phyloP scores from a whole-genome alignment of 1,140 invertebrate species.

The Phymastichus coffea region DNA sequence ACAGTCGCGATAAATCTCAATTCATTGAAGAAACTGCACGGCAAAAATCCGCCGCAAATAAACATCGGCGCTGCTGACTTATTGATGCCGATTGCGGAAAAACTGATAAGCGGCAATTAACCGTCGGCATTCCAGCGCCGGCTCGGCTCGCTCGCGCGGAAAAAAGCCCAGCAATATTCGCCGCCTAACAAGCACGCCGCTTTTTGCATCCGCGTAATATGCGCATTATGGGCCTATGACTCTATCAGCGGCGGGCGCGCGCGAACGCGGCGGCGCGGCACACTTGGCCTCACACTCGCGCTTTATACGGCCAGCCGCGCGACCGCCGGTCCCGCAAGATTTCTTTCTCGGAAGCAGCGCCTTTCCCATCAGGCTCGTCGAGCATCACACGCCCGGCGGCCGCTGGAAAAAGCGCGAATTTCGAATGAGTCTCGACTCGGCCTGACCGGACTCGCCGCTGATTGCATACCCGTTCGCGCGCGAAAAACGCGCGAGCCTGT shows the following conservation, averaged over 20 bases:
- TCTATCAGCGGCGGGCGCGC: not conserved
- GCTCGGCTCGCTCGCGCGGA: not conserved
- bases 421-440: too few relatives aligned
- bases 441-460: too few relatives aligned
- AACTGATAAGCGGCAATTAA: not conserved
- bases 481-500: too few relatives aligned
- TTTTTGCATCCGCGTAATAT: conserved; percentile 36
- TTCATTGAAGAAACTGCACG: too few relatives aligned
- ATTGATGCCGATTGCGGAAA: not conserved
- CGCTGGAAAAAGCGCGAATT: too few relatives aligned
- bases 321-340: conserved; percentile 48
- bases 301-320: conserved; percentile 43
- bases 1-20: too few relatives aligned
- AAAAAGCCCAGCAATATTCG: conserved; percentile 2
- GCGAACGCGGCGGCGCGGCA: conserved; percentile 24
- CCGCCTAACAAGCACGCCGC: conserved; percentile 47
- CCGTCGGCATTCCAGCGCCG: not conserved
- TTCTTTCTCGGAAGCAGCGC: conserved; percentile 46
- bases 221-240: not conserved
- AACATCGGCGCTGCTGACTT: too few relatives aligned
- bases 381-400: too few relatives aligned
- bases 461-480: too few relatives aligned
- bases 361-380: conserved; percentile 40
- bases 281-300: conserved; percentile 33
- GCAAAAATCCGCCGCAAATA: too few relatives aligned